phyloP scores from a whole-genome alignment of 1,140 invertebrate genomes.

The Cyclargus thomasi region DNA sequence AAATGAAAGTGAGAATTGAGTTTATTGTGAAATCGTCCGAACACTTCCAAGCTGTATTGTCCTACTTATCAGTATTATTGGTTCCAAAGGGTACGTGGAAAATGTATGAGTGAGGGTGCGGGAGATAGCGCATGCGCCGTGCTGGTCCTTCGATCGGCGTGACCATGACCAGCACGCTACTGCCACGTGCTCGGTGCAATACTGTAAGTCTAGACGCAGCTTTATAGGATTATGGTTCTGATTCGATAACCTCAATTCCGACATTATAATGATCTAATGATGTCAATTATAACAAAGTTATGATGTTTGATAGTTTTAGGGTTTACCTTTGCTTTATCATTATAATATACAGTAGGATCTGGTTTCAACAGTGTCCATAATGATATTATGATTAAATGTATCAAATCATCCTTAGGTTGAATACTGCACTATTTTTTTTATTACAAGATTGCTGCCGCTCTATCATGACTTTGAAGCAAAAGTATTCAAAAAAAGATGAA shows the following conservation, averaged over 20 bases:
- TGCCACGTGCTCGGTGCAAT: constrained; percentile 49
- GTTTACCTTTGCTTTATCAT: no score
- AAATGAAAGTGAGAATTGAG: neutral
- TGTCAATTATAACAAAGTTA: no score
- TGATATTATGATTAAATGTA: no score
- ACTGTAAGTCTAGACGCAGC: constrained; percentile 28
- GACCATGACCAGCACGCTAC: constrained; percentile 46
- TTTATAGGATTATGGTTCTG: constrained; percentile 20
- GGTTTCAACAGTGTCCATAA: no score
- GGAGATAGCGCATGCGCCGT: constrained; percentile 49
- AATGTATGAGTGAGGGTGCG: constrained; percentile 11
- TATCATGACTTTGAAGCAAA: no score
- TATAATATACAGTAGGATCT: no score
- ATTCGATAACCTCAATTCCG: neutral
- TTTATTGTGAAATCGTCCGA: neutral
- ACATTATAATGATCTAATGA: neutral
- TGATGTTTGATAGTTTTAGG: no score
- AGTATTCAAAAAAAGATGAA: no score
- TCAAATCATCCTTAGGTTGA: no score
- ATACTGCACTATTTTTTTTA: no score
- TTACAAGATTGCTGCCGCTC: no score
- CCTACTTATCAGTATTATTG: constrained; percentile 9
- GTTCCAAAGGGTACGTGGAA: constrained; percentile 13
- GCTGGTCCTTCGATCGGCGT: constrained; percentile 48
- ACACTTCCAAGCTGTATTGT: neutral